These are phyloP conservation scores for Amphiprion clarkii DNA, from an alignment of 2,797 vertebrate species.

Conservation along the genomic window DNA sequence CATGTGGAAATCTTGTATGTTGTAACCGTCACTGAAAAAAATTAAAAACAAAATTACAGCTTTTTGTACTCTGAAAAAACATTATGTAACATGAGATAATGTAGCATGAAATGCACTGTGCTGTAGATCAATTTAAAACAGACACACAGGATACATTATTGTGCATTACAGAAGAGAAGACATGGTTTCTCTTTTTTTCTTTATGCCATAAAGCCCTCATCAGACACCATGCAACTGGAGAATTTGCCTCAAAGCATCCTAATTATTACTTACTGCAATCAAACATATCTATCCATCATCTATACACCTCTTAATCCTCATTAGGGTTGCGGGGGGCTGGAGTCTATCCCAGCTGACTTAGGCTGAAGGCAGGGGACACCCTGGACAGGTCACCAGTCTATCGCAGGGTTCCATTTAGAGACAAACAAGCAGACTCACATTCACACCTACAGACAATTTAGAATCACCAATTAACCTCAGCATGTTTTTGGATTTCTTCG, in stretches of 20 bases:
- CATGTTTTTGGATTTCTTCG: neutral
- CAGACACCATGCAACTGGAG: neutral
- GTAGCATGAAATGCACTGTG: neutral
- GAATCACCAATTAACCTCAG: too few relatives aligned
- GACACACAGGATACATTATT: neutral
- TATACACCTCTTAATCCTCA: too few relatives aligned
- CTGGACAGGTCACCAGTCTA: too few relatives aligned
- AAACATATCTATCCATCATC: neutral
- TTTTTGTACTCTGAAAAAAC: conserved; percentile 5
- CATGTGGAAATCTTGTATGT: conserved; percentile 11
- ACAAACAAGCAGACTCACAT: too few relatives aligned
- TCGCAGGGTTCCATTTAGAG: too few relatives aligned
- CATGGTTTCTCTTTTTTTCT: neutral
- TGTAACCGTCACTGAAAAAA: conserved; percentile 8
- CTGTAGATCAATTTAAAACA: neutral
- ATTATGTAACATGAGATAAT: conserved; percentile 18
- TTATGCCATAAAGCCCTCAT: neutral
- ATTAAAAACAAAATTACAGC: conserved; percentile 1
- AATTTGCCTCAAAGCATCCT: conserved; percentile 4
- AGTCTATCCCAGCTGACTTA: too few relatives aligned
- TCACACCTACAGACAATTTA: too few relatives aligned
- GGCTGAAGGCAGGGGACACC: too few relatives aligned
- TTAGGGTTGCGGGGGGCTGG: too few relatives aligned
- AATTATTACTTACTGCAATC: neutral
- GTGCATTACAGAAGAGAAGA: neutral